These are phyloP conservation scores for Pissodes strobi DNA, from an alignment of 1,140 invertebrate genomes.

Conservation along the genomic window DNA sequence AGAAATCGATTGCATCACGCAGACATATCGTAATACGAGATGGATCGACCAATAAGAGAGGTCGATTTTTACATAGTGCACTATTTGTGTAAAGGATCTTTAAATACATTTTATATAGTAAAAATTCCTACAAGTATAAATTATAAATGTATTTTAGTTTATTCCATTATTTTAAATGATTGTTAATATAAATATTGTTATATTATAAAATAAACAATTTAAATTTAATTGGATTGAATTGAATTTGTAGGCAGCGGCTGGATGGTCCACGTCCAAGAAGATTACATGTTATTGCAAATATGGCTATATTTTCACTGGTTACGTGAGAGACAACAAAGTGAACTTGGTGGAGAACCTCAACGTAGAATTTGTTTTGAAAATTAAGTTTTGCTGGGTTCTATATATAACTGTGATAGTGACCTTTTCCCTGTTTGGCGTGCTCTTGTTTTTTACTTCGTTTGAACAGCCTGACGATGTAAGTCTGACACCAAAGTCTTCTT, in stretches of 20 bases:
- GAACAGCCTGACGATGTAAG: conserved; percentile 10
- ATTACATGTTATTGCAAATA: conserved; percentile 24
- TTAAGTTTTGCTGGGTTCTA: conserved; percentile 31
- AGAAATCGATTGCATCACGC: no score
- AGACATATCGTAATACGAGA: no score
- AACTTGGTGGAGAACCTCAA: conserved; percentile 14
- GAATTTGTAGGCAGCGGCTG: conserved; percentile 2
- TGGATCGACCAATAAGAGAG: no score
- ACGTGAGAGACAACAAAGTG: conserved; percentile 3
- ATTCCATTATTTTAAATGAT: no score
- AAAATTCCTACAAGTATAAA: no score
- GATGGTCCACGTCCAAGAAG: not conserved
- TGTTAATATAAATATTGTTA: not conserved
- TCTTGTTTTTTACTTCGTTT: conserved; percentile 17
- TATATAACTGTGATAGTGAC: conserved; percentile 18
- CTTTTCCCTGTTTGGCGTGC: conserved; percentile 26
- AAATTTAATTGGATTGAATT: not conserved
- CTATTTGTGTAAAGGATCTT: no score
- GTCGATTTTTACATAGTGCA: no score
- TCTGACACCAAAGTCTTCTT: no score
- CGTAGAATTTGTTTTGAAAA: conserved; percentile 22
- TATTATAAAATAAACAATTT: conserved; percentile 3
- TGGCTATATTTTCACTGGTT: conserved; percentile 23
- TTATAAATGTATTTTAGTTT: no score
- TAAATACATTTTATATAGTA: no score